Evolutionary conservation across 2,797 vertebrate species (phyloP), one percentile per base, ranked within the genome.

Genomic region (Clarias fuscus): DNA sequence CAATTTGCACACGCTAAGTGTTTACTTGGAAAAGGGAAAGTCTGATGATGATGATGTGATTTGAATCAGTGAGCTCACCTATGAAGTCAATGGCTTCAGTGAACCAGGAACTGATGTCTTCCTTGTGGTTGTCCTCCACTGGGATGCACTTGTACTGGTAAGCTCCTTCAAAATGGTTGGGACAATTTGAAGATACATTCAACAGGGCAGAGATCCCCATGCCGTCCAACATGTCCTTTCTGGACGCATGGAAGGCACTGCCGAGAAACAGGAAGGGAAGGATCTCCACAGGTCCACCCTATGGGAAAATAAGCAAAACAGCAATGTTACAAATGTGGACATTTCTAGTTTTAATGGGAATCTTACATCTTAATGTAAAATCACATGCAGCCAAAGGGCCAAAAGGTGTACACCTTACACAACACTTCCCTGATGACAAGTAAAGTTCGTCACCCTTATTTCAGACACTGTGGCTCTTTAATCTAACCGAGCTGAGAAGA

Each of bases 131-230:
- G 93, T 96, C 96, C 91, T 96, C 94, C 89, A 96, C 96, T 0
- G 96, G 96, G 85, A 96, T 96, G n/a, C 95, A 96, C 83, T 96
- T 96, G 92, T 96, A 96, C 91, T 94, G 95, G 92, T 96, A 96
- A 5, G 88, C 71, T 10, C 95, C 96, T 89, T 96, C 95, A 0
- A 96, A 96, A 90, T 96, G 96, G 92, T 96, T 96, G 56, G 96
- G 96, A 81, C 96, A 96, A 92, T 96, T 94, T 0, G 95, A 94
- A 2, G 96, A 96, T 84, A 96, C 96, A 73, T 96, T 96, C 43
- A 96, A 91, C 84, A 96, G 82, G 84, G 96, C 96, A 0, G 95
- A 95, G 92, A 96, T 96, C 14, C 96, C 95, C n/a, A 93, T 94
- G 24, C 88, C 85, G 78, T 96, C 96, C 85, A 96, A 84, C 64